Evolutionary conservation across 2,797 vertebrate genomes (phyloP).

Genomic region (Danionella dracula): DNA sequence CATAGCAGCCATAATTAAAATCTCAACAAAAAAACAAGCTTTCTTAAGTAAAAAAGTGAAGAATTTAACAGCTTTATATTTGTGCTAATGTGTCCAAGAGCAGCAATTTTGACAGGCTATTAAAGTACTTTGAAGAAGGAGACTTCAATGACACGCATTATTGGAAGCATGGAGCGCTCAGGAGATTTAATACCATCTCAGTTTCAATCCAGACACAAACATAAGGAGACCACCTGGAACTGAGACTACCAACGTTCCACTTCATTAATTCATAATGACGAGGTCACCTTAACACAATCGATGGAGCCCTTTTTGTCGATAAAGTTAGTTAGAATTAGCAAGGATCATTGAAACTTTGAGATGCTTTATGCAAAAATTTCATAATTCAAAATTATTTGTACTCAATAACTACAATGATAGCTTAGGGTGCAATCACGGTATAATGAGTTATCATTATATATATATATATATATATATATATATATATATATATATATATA

Average conservation of each 20-base stretch:
- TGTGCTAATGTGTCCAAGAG: background rate
- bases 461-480: too few species aligned
- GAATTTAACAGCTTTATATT: too few species aligned
- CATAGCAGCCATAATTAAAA: too few species aligned
- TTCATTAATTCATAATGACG: conserved; percentile 14
- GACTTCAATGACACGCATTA: conserved; percentile 1
- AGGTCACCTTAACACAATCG: conserved; percentile 11
- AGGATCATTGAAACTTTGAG: background rate
- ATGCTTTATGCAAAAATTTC: background rate
- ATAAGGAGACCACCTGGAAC: conserved; percentile 13
- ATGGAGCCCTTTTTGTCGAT: background rate
- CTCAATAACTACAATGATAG: too few species aligned
- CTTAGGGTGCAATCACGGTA: too few species aligned
- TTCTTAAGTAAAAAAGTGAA: too few species aligned
- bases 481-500: too few species aligned
- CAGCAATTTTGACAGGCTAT: background rate
- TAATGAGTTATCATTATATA: too few species aligned
- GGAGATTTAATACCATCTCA: background rate
- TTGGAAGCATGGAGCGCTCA: background rate
- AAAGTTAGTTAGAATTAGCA: background rate
- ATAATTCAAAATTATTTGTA: too few species aligned
- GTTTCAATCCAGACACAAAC: conserved; percentile 2
- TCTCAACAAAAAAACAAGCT: too few species aligned
- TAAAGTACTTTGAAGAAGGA: background rate
- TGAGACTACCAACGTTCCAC: conserved; percentile 14